Evolutionary conservation across 2,113 vertebrate species (phyloP).

Genomic region (Choloepus hoffmanni): DNA sequence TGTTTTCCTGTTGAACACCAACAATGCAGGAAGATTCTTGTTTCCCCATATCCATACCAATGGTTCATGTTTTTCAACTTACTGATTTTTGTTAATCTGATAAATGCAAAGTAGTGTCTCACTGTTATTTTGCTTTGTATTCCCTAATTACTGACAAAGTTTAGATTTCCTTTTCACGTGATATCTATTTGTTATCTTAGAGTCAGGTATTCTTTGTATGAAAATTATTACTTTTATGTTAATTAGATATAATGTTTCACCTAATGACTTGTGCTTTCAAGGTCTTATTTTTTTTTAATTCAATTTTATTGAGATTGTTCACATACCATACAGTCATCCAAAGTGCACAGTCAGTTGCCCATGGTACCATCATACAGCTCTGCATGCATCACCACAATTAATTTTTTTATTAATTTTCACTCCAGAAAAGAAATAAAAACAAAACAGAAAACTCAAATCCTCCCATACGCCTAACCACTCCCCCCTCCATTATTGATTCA

Average conservation of each 20-base stretch:
- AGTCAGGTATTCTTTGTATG: not conserved
- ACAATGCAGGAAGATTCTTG: not conserved
- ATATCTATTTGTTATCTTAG: not conserved
- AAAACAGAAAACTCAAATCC: too few relatives aligned
- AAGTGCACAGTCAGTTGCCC: too few relatives aligned
- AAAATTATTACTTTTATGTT: conserved; percentile 40
- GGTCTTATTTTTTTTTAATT: not conserved
- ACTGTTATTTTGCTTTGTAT: not conserved
- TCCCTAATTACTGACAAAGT: not conserved
- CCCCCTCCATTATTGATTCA: too few relatives aligned
- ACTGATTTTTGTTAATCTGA: not conserved
- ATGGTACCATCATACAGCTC: too few relatives aligned
- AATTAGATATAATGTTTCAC: not conserved
- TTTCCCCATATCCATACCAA: not conserved
- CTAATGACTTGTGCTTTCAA: not conserved
- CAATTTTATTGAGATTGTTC: too few relatives aligned
- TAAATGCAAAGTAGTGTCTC: not conserved
- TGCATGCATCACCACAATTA: too few relatives aligned
- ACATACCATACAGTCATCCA: too few relatives aligned
- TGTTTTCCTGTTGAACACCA: not conserved
- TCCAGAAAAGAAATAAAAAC: too few relatives aligned
- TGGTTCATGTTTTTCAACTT: not conserved
- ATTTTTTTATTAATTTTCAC: too few relatives aligned
- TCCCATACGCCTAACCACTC: too few relatives aligned
- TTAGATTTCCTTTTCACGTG: not conserved